Conservation (phyloP, 2,888 invertebrate species). For the Dusona sp. region DNA sequence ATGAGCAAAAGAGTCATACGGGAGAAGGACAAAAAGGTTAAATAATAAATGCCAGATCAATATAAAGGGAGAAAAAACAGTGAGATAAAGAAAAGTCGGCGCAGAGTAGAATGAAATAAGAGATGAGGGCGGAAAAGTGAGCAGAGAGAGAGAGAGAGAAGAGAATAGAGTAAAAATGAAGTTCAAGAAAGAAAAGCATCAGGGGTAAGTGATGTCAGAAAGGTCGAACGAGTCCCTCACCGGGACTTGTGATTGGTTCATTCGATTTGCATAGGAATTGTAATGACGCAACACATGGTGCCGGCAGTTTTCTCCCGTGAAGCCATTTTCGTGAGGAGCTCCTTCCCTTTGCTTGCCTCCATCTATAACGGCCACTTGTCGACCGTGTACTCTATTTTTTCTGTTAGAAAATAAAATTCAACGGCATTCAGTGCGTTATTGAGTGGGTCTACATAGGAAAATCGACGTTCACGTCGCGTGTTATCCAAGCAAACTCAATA, state of each 20-base stretch:
- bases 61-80: slow-evolving; percentile 34
- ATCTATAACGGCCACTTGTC: slow-evolving; percentile 34
- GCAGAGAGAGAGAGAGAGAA: slow-evolving; percentile 35
- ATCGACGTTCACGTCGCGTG: slow-evolving; percentile 36
- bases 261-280: slow-evolving; percentile 76
- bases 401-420: slow-evolving; percentile 67
- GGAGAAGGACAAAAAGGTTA: slow-evolving; percentile 27
- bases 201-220: slow-evolving; percentile 47
- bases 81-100: slow-evolving; percentile 17
- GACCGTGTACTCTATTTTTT: slow-evolving; percentile 42
- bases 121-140: slow-evolving; percentile 48
- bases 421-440: slow-evolving; percentile 60
- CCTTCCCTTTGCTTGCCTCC: slow-evolving; percentile 18
- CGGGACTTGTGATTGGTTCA: slow-evolving; percentile 75
- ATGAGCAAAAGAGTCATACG: slow-evolving; percentile 2
- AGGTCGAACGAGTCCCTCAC: slow-evolving; percentile 65
- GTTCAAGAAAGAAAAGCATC: slow-evolving; percentile 26
- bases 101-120: slow-evolving; percentile 43
- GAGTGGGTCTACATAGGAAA: slow-evolving; percentile 27
- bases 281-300: slow-evolving; percentile 75
- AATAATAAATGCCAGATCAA: slow-evolving; percentile 60
- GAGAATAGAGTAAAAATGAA: slow-evolving; percentile 45
- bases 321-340: slow-evolving; percentile 64
- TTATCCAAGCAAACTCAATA: slow-evolving; percentile 29
- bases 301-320: slow-evolving; percentile 71